Evolutionary conservation across 2,888 invertebrate genomes (phyloP).

Genomic region (Pomacea canaliculata): DNA sequence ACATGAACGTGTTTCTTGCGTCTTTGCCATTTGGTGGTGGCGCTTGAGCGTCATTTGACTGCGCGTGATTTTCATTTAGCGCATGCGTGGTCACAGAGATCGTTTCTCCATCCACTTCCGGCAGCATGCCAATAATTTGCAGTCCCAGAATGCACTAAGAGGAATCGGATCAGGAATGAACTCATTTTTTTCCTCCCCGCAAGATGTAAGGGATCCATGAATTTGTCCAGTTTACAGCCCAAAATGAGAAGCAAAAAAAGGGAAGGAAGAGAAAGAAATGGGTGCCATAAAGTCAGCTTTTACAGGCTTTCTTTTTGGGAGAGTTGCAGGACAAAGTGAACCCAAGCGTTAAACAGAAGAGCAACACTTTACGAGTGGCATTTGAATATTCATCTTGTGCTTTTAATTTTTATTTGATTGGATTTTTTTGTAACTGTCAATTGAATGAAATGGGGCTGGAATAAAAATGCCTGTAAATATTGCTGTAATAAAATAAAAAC

Average conservation of each 20-base stretch:
- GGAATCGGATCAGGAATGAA: neutral
- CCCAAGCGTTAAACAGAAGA: too few relatives aligned
- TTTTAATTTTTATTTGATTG: too few relatives aligned
- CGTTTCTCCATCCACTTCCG: slow-evolving; percentile 16
- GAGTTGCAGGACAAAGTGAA: too few relatives aligned
- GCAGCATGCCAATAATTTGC: slow-evolving; percentile 20
- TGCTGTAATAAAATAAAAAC: too few relatives aligned
- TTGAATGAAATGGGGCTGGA: too few relatives aligned
- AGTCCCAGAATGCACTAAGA: neutral
- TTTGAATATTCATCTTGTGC: too few relatives aligned
- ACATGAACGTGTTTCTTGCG: too few relatives aligned
- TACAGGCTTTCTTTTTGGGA: too few relatives aligned
- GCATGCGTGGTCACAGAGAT: slow-evolving; percentile 24
- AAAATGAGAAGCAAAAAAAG: neutral
- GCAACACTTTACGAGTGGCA: too few relatives aligned
- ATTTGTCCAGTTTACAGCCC: neutral
- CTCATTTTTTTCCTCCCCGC: neutral
- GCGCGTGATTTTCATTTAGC: slow-evolving; percentile 17
- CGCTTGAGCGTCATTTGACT: slow-evolving; percentile 8
- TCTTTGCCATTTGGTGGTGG: neutral
- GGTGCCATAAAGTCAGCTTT: neutral
- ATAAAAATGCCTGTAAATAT: too few relatives aligned
- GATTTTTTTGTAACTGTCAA: too few relatives aligned
- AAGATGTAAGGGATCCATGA: neutral
- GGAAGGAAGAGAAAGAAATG: neutral